Evolutionary conservation across 2,113 vertebrate genomes (phyloP).

Genomic region (Tapirus terrestris): DNA sequence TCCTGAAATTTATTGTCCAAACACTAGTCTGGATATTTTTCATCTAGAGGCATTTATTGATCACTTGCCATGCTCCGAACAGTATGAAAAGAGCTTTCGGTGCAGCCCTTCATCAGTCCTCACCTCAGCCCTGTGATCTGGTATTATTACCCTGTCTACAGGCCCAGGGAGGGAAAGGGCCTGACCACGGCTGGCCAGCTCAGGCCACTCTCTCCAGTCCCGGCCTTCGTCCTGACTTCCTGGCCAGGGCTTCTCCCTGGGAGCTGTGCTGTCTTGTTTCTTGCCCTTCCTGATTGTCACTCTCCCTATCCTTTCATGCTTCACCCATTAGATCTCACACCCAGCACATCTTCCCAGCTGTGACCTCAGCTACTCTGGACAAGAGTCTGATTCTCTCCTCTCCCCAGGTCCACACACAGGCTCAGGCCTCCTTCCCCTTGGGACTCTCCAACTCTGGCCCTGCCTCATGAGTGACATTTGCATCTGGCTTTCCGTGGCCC

Average conservation of each 20-base stretch:
- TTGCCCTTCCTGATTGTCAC: neutral
- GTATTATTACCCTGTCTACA: neutral
- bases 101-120: neutral
- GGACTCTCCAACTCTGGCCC: neutral
- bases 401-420: neutral
- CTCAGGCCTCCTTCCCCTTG: neutral
- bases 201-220: neutral
- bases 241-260: neutral
- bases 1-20: neutral
- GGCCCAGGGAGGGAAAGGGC: neutral
- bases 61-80: neutral
- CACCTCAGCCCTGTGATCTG: neutral
- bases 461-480: neutral
- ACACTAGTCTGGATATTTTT: neutral
- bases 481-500: neutral
- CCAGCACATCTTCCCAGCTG: neutral
- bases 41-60: neutral
- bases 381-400: neutral
- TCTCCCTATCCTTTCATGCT: neutral
- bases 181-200: neutral
- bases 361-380: constrained; percentile 26
- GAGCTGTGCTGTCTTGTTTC: neutral
- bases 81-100: neutral
- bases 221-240: neutral
- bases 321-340: neutral